Conservation (phyloP, 1,140 invertebrate genomes). For the Bilobella aurantiaca region DNA sequence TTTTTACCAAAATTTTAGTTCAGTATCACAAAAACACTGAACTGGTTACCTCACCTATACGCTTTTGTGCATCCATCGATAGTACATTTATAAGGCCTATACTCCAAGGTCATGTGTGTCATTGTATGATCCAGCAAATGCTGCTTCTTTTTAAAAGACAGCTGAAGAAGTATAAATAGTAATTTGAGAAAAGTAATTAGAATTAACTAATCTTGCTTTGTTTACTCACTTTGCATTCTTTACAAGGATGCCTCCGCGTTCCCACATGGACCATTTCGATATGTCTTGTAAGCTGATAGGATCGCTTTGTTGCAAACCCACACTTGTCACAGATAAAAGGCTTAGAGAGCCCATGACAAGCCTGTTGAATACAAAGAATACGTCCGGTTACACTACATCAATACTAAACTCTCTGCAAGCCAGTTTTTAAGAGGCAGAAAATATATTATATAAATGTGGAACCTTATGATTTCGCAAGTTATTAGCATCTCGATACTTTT, state of each 20-base stretch:
- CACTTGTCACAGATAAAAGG: constrained; percentile 5
- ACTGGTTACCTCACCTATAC: not conserved
- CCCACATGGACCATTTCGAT: constrained; percentile 2
- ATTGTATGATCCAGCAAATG: not conserved
- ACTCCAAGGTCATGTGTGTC: not conserved
- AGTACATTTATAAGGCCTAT: not conserved
- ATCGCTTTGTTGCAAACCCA: not conserved
- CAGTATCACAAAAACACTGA: not conserved
- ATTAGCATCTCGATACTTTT: not conserved
- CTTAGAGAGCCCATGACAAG: not conserved
- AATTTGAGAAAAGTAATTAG: not conserved
- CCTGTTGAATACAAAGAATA: too few relatives aligned
- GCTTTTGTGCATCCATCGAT: not conserved
- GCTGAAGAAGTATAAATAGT: not conserved
- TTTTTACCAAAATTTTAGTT: too few relatives aligned
- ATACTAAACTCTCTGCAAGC: too few relatives aligned
- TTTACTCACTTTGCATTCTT: not conserved
- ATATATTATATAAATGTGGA: too few relatives aligned
- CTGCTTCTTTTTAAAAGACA: not conserved
- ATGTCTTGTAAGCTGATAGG: not conserved
- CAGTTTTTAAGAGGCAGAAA: too few relatives aligned
- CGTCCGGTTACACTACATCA: too few relatives aligned
- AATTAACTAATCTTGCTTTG: not conserved
- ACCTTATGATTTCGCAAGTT: not conserved
- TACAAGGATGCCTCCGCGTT: not conserved